phyloP scores from a whole-genome alignment of 2,888 invertebrate genomes.

The Coecobrya sp. region DNA sequence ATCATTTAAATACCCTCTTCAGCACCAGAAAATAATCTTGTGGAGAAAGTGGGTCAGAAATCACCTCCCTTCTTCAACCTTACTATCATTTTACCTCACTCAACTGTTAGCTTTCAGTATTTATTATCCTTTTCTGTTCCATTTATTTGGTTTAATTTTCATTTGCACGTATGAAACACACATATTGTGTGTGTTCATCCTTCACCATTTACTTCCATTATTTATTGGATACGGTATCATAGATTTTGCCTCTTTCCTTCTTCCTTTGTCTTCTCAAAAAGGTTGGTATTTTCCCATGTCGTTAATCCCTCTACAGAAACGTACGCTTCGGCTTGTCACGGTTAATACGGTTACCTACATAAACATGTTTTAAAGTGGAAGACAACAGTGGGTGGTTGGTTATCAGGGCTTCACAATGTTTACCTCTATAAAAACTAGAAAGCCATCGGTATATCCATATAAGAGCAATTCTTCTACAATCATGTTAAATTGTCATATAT shows the following conservation, averaged over 20 bases:
- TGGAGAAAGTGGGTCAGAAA: constrained; percentile 57
- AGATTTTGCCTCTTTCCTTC: neutral
- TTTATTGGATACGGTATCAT: neutral
- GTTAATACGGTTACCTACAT: neutral
- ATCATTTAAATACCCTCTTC: too few relatives aligned
- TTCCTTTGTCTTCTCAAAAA: neutral
- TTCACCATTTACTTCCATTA: neutral
- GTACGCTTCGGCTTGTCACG: neutral
- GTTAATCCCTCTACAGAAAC: neutral
- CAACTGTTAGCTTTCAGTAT: neutral
- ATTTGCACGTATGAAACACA: neutral
- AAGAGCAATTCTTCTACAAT: neutral
- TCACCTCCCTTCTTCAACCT: constrained; percentile 10
- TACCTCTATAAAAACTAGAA: neutral
- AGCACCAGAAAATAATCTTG: constrained; percentile 14
- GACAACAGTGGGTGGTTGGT: too few relatives aligned
- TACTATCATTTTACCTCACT: neutral
- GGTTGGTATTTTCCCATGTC: neutral
- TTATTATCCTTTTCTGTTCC: constrained; percentile 45
- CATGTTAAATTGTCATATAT: neutral
- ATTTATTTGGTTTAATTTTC: neutral
- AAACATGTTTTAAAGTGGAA: neutral
- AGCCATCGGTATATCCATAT: neutral
- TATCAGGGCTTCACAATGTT: too few relatives aligned
- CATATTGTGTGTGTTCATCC: neutral